phyloP scores from a whole-genome alignment of 2,888 invertebrate genomes.

The Bellardia bayeri region DNA sequence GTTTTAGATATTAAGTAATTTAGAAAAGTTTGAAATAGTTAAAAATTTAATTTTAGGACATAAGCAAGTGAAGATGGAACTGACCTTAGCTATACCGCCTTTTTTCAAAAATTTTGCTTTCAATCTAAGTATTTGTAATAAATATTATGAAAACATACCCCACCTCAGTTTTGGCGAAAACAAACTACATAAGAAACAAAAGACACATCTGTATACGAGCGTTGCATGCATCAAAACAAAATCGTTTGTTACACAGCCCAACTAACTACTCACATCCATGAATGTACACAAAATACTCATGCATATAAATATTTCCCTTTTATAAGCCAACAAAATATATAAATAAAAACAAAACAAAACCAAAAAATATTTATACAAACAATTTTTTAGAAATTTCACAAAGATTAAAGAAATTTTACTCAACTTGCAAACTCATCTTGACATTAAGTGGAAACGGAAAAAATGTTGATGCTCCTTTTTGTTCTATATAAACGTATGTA shows the following conservation, averaged over 20 bases:
- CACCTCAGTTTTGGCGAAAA: background rate
- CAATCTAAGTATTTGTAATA: no score
- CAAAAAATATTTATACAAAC: constrained; percentile 7
- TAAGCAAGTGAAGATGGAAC: no score
- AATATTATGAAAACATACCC: background rate
- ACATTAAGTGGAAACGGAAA: constrained; percentile 52
- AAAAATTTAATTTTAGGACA: no score
- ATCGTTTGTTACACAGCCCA: background rate
- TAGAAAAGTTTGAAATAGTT: no score
- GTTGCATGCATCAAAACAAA: constrained; percentile 36
- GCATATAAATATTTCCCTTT: constrained; percentile 45
- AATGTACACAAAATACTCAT: background rate
- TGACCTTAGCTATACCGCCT: no score
- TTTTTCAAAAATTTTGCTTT: no score
- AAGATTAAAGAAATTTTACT: constrained; percentile 41
- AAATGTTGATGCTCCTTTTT: constrained; percentile 29
- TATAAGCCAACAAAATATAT: constrained; percentile 38
- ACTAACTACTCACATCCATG: background rate
- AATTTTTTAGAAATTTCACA: constrained; percentile 38
- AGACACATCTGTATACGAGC: constrained; percentile 17
- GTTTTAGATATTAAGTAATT: no score
- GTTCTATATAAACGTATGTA: background rate
- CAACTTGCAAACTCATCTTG: constrained; percentile 50
- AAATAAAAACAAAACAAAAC: background rate
- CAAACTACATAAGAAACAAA: background rate